Evolutionary conservation across 2,888 invertebrate genomes (phyloP).

Genomic region (Troides helena): DNA sequence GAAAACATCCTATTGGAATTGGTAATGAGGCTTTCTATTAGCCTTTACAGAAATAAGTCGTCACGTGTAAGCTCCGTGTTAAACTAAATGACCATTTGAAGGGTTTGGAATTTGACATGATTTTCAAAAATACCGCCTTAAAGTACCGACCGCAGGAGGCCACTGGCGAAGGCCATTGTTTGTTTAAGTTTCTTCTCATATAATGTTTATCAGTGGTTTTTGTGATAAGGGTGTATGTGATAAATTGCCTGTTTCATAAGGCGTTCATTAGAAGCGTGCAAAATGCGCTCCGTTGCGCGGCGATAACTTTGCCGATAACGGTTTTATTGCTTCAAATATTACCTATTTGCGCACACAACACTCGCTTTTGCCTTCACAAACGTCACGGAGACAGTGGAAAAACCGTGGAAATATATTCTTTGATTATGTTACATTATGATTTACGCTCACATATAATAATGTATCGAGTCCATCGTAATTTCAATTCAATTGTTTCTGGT

Average conservation of each 20-base stretch:
- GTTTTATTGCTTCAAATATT: conserved; percentile 77
- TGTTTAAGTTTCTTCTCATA: conserved; percentile 66
- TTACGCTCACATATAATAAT: conserved; percentile 21
- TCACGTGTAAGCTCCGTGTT: conserved; percentile 62
- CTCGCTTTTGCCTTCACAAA: conserved; percentile 49
- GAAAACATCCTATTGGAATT: conserved; percentile 69
- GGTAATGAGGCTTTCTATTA: conserved; percentile 69
- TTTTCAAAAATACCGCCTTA: conserved; percentile 30
- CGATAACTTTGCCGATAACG: conserved; percentile 73
- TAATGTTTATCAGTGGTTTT: conserved; percentile 71
- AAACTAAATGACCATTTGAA: conserved; percentile 59
- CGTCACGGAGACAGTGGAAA: conserved; percentile 44
- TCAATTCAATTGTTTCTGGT: conserved; percentile 29
- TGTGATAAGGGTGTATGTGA: conserved; percentile 75
- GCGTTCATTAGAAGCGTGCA: conserved; percentile 79
- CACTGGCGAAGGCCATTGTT: conserved; percentile 51
- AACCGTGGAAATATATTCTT: conserved; percentile 31
- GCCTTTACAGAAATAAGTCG: conserved; percentile 61
- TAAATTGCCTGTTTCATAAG: conserved; percentile 80
- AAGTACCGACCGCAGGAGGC: background rate
- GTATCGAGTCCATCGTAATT: conserved; percentile 29
- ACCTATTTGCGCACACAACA: conserved; percentile 68
- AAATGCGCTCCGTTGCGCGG: conserved; percentile 75
- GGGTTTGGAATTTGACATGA: conserved; percentile 39
- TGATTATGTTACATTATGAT: conserved; percentile 28